Conservation (phyloP, 2,113 vertebrate species). For the Amblyopsis rosae region DNA sequence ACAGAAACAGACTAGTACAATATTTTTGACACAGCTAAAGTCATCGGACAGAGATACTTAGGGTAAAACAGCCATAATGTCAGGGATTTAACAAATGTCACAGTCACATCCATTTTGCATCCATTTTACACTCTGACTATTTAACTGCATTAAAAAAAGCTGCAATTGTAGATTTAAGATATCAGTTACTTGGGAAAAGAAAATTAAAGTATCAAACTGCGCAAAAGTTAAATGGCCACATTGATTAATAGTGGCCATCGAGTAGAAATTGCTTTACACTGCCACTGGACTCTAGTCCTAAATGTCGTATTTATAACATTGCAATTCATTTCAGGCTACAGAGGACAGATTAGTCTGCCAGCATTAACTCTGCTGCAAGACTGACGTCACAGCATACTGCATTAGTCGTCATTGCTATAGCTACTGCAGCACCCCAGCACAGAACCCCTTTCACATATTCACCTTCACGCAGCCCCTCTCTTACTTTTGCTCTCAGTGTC, state of each 20-base stretch:
- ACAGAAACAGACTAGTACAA: too few relatives aligned
- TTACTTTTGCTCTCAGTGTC: too few relatives aligned
- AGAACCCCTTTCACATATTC: constrained; percentile 27
- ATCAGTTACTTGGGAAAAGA: background rate
- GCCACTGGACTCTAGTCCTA: constrained; percentile 17
- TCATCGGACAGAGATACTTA: too few relatives aligned
- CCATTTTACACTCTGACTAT: too few relatives aligned
- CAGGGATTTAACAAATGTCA: too few relatives aligned
- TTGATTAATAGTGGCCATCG: constrained; percentile 32
- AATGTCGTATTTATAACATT: constrained; percentile 52
- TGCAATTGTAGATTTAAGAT: constrained; percentile 5
- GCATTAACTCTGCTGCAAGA: constrained; percentile 71
- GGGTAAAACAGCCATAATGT: too few relatives aligned
- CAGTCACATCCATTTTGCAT: too few relatives aligned
- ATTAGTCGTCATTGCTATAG: constrained; percentile 62
- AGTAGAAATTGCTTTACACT: constrained; percentile 27
- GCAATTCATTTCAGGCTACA: constrained; percentile 62
- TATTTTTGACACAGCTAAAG: too few relatives aligned
- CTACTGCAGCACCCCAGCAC: constrained; percentile 50
- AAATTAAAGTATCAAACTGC: background rate
- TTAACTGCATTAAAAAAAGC: too few relatives aligned
- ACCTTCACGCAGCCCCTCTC: too few relatives aligned
- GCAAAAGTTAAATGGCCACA: background rate
- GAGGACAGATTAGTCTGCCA: constrained; percentile 68
- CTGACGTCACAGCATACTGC: constrained; percentile 74